phyloP scores from a whole-genome alignment of 2,113 vertebrate species.

The Anarhynchus alexandrinus region DNA sequence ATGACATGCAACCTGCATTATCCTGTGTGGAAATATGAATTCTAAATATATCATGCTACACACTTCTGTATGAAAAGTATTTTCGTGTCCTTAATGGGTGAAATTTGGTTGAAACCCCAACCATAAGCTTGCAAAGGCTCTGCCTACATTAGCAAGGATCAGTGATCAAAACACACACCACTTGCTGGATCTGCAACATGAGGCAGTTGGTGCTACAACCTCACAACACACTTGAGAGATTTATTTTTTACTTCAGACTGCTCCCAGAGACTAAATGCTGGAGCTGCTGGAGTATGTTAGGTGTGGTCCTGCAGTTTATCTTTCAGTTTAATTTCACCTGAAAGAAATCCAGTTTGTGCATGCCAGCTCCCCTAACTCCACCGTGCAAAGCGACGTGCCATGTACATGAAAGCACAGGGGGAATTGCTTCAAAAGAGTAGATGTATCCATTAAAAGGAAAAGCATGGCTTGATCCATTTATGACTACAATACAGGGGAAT shows the following conservation, averaged over 20 bases:
- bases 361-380: background rate
- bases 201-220: background rate
- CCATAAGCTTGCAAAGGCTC: fast-evolving
- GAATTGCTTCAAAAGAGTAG: background rate
- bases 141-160: background rate
- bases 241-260: background rate
- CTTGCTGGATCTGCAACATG: background rate
- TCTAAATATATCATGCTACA: background rate
- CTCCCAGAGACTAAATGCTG: background rate
- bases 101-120: background rate
- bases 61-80: background rate
- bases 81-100: background rate
- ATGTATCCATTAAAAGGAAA: background rate
- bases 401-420: background rate
- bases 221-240: background rate
- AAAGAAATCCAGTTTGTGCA: background rate
- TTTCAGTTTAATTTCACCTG: background rate
- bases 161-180: background rate
- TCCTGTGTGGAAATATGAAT: background rate
- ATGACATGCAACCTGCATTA: background rate
- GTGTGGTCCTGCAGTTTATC: background rate
- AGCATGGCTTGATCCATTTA: background rate
- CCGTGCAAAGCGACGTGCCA: fast-evolving
- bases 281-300: background rate
- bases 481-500: background rate